A percentile compares a stretch with the other conserved stretches of the same genome.
Evolutionary conservation across 2,113 vertebrate species (phyloP).

Genomic region (Genyomyrus donnyi): DNA sequence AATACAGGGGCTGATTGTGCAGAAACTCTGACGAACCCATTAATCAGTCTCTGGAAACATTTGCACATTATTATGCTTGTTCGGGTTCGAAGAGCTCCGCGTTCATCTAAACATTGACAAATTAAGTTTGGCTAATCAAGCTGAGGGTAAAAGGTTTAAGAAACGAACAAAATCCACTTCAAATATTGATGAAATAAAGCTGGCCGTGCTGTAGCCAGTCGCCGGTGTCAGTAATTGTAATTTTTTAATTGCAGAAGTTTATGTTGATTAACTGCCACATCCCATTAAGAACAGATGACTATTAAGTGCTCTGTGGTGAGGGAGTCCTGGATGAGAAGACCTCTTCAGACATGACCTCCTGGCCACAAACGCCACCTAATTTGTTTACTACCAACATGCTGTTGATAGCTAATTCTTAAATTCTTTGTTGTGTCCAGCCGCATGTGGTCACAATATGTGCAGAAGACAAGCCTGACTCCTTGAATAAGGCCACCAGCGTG

Average conservation of each 20-base stretch:
- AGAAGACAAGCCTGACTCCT: neutral
- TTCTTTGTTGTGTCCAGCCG: neutral
- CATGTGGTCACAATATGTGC: neutral
- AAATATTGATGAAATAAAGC: neutral
- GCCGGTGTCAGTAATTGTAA: neutral
- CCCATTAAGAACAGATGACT: neutral
- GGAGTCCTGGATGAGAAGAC: neutral
- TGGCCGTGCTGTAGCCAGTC: neutral
- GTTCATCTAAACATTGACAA: neutral
- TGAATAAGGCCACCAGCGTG: neutral
- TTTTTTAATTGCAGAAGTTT: neutral
- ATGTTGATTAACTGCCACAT: neutral
- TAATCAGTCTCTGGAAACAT: conserved; percentile 2
- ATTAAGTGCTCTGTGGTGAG: neutral
- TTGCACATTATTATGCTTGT: neutral
- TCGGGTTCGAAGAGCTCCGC: neutral
- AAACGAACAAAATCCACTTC: neutral
- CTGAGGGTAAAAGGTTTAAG: neutral
- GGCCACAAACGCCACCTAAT: neutral
- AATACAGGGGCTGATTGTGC: neutral
- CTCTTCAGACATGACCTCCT: neutral
- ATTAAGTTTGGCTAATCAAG: conserved; percentile 8
- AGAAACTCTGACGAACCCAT: conserved; percentile 5
- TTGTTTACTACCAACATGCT: neutral
- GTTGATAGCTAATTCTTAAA: neutral